Evolutionary conservation across 2,797 vertebrate genomes (phyloP).

Genomic region (Buphagus erythrorhynchus): DNA sequence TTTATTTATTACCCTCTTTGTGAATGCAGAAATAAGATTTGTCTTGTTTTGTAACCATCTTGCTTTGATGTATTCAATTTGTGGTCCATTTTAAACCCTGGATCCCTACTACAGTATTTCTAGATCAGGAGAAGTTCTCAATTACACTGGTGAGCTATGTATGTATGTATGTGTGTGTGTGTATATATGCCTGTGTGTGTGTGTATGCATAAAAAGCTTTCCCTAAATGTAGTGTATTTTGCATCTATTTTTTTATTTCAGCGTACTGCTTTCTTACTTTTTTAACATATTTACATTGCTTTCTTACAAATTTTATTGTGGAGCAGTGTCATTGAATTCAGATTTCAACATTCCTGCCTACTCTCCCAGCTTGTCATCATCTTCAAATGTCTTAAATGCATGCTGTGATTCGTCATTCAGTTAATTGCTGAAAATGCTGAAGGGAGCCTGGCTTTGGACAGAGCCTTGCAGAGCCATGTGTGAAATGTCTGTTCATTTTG

Average conservation of each 20-base stretch:
- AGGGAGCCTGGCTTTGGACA: neutral
- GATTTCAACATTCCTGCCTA: neutral
- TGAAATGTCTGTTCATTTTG: neutral
- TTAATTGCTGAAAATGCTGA: neutral
- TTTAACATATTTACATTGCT: neutral
- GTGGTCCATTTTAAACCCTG: neutral
- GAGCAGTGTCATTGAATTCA: neutral
- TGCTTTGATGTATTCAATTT: neutral
- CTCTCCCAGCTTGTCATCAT: neutral
- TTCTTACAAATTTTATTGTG: neutral
- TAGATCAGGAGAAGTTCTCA: neutral
- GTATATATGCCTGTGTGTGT: too few species aligned
- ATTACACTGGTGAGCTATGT: neutral
- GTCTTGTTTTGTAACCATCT: neutral
- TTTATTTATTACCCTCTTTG: neutral
- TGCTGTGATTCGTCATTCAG: neutral
- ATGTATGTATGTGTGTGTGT: accelerated
- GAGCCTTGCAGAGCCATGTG: neutral
- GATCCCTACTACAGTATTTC: neutral
- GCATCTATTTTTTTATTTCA: neutral
- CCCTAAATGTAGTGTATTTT: neutral
- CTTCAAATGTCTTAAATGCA: neutral
- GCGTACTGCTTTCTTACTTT: neutral
- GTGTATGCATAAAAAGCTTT: neutral
- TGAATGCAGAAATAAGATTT: neutral